phyloP scores from a whole-genome alignment of 2,888 invertebrate genomes.

The Halocaridina rubra region DNA sequence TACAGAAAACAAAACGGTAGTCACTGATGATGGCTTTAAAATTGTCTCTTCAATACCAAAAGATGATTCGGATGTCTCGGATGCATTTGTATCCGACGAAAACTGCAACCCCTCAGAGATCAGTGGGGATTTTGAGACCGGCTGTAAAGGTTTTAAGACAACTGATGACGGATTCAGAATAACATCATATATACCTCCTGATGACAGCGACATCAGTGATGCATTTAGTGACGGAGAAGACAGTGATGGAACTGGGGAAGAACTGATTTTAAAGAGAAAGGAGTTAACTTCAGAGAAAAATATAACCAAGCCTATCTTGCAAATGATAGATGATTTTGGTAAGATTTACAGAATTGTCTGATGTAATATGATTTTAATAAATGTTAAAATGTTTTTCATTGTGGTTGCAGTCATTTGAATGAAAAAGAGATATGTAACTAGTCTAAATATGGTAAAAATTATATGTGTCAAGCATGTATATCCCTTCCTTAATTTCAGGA shows the following conservation, averaged over 20 bases:
- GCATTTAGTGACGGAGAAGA: conserved; percentile 38
- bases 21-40: conserved; percentile 57
- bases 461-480: too few species aligned
- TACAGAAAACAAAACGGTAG: background rate
- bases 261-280: background rate
- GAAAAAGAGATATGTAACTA: too few species aligned
- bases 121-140: background rate
- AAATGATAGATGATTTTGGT: conserved; percentile 51
- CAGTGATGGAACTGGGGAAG: background rate
- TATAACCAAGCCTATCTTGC: conserved; percentile 29
- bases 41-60: conserved; percentile 47
- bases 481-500: too few species aligned
- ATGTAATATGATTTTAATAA: too few species aligned
- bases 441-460: too few species aligned
- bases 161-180: conserved; percentile 50
- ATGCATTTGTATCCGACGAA: conserved; percentile 47
- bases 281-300: background rate
- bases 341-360: too few species aligned
- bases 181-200: conserved; percentile 27
- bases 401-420: too few species aligned
- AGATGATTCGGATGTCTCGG: conserved; percentile 60
- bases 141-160: background rate
- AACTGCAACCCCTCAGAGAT: background rate
- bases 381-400: too few species aligned
- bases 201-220: conserved; percentile 45